Evolutionary conservation across 2,888 invertebrate species (phyloP).

Genomic region (Pardosa pseudoannulata): DNA sequence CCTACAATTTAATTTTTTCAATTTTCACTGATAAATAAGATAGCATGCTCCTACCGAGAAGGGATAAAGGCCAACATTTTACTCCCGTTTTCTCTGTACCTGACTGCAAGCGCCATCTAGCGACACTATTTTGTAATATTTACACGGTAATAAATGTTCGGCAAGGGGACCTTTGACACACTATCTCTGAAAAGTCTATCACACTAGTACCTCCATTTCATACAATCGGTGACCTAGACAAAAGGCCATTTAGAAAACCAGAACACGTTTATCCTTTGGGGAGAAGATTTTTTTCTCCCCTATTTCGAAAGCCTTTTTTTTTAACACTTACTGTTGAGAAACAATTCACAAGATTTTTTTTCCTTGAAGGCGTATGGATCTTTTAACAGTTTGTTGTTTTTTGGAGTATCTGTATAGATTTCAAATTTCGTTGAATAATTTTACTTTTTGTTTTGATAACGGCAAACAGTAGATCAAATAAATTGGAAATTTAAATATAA

Average conservation of each 20-base stretch:
- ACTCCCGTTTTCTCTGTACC: too few species aligned
- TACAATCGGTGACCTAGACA: constrained; percentile 42
- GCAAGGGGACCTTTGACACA: constrained; percentile 43
- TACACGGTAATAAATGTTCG: constrained; percentile 44
- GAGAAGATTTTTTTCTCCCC: constrained; percentile 37
- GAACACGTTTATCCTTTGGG: constrained; percentile 53
- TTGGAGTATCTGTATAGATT: too few species aligned
- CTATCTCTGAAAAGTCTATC: constrained; percentile 63
- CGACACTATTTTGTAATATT: constrained; percentile 6
- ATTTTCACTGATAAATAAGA: too few species aligned
- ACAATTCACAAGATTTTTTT: constrained; percentile 20
- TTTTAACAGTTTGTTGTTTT: too few species aligned
- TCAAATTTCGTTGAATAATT: too few species aligned
- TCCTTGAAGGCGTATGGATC: neutral
- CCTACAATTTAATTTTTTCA: too few species aligned
- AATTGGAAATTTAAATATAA: too few species aligned
- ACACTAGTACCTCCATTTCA: constrained; percentile 33
- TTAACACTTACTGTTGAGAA: constrained; percentile 20
- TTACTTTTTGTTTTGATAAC: too few species aligned
- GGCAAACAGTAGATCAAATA: too few species aligned
- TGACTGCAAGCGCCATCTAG: constrained; percentile 54
- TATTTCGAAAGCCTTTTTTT: constrained; percentile 5
- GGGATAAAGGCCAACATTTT: too few species aligned
- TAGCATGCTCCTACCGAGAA: too few species aligned
- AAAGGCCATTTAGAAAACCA: constrained; percentile 64